Conservation (phyloP, 2,113 vertebrate species). For the Alces alces region DNA sequence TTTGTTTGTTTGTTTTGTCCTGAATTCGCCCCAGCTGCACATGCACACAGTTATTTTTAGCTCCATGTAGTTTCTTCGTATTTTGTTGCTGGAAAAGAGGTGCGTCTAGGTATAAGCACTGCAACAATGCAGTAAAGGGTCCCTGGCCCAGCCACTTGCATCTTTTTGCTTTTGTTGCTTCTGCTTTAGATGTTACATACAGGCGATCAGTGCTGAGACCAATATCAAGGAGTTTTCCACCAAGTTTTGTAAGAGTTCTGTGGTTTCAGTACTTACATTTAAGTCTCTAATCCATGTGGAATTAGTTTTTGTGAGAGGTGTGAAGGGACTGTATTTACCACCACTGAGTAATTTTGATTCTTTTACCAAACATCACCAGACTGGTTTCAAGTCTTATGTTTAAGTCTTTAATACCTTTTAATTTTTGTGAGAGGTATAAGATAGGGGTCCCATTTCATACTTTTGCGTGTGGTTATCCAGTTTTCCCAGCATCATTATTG, state of each 20-base stretch:
- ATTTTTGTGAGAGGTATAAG: not conserved
- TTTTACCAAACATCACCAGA: not conserved
- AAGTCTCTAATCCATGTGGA: not conserved
- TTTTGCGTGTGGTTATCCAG: not conserved
- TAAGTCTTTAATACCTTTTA: not conserved
- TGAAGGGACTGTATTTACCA: not conserved
- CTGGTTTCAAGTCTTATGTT: not conserved
- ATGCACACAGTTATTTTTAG: not conserved
- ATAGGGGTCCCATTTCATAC: not conserved
- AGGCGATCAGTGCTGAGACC: not conserved
- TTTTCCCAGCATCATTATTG: not conserved
- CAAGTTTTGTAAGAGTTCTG: not conserved
- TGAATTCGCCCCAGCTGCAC: not conserved
- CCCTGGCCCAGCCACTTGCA: not conserved
- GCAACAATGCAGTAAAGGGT: not conserved
- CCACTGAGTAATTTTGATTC: not conserved
- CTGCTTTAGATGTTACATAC: not conserved
- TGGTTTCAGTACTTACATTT: not conserved
- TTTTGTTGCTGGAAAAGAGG: not conserved
- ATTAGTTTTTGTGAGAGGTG: not conserved
- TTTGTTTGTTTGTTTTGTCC: not conserved
- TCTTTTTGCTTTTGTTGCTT: not conserved
- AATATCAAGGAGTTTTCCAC: not conserved
- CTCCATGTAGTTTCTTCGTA: not conserved
- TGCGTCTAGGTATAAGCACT: accelerated